Percentiles rank a stretch among this genome's conserved stretches.
Conservation (phyloP, 1,140 invertebrate genomes). For the Hyposmocoma kahamanoa region DNA sequence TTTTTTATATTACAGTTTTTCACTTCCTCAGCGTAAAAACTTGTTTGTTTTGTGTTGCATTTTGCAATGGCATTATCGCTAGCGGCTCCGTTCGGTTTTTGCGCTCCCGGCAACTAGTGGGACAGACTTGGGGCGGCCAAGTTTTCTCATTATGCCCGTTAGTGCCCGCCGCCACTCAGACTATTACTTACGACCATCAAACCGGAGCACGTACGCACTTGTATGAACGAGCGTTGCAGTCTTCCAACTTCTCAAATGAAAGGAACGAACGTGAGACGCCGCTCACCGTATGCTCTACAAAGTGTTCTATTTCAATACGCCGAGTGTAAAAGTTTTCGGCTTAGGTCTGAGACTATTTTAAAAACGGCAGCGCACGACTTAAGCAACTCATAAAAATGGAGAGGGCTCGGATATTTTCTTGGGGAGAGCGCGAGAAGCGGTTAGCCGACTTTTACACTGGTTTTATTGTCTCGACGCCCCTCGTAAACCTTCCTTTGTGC, state of each 20-base stretch:
- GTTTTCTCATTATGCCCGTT: conserved; percentile 61
- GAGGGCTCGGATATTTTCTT: conserved; percentile 45
- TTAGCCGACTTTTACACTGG: conserved; percentile 66
- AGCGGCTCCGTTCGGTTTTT: conserved; percentile 34
- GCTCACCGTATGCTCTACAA: not conserved
- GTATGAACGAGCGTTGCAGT: not conserved
- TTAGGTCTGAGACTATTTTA: conserved; percentile 36
- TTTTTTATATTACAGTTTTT: too few species aligned
- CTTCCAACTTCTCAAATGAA: conserved; percentile 3
- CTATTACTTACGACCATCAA: conserved; percentile 37
- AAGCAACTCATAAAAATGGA: conserved; percentile 53
- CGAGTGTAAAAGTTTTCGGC: conserved; percentile 24
- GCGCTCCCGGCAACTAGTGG: conserved; percentile 22
- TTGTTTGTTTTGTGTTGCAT: not conserved
- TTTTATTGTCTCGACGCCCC: conserved; percentile 62
- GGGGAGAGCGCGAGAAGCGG: conserved; percentile 40
- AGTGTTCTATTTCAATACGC: conserved; percentile 30
- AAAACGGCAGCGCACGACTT: conserved; percentile 41
- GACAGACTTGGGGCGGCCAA: conserved; percentile 28
- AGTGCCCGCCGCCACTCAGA: conserved; percentile 34
- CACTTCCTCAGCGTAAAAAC: not conserved
- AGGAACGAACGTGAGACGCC: not conserved
- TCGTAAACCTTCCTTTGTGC: conserved; percentile 60
- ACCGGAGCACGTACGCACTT: conserved; percentile 31
- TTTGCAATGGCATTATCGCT: conserved; percentile 25